Conservation (phyloP, 92 coral and sea anemone genomes). For the Porites rus region DNA sequence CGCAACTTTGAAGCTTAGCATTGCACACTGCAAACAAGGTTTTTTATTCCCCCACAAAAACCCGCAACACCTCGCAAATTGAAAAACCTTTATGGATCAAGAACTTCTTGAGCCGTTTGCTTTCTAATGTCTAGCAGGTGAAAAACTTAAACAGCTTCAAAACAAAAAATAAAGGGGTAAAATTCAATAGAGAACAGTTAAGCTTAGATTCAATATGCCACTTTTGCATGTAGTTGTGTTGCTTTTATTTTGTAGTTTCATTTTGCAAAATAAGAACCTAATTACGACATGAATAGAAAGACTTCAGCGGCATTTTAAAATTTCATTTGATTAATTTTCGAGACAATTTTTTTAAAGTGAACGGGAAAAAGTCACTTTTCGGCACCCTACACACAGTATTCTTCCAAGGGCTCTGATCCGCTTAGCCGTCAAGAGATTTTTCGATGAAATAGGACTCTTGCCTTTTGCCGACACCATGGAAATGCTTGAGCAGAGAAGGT, state of each 20-base stretch:
- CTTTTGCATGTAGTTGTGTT: neutral
- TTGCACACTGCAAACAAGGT: neutral
- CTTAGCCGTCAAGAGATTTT: constrained; percentile 17
- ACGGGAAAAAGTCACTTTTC: neutral
- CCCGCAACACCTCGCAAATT: neutral
- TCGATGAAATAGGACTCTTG: constrained; percentile 10
- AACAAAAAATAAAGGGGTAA: neutral
- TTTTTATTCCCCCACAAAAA: neutral
- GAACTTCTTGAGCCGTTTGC: neutral
- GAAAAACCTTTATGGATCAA: neutral
- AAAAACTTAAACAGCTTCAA: neutral
- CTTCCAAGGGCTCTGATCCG: constrained; percentile 14
- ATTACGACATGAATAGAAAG: constrained; percentile 9
- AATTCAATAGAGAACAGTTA: neutral
- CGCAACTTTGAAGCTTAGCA: too few species aligned
- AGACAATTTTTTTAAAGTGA: constrained; percentile 2
- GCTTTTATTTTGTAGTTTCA: neutral
- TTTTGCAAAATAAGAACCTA: constrained; percentile 22
- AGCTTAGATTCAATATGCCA: neutral
- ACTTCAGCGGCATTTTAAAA: neutral
- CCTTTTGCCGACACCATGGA: constrained; percentile 19
- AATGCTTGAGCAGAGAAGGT: neutral
- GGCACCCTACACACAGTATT: neutral
- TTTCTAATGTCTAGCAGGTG: neutral
- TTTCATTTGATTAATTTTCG: constrained; percentile 1